phyloP scores from a whole-genome alignment of 2,113 vertebrate genomes.

The Poeciliopsis retropinna region DNA sequence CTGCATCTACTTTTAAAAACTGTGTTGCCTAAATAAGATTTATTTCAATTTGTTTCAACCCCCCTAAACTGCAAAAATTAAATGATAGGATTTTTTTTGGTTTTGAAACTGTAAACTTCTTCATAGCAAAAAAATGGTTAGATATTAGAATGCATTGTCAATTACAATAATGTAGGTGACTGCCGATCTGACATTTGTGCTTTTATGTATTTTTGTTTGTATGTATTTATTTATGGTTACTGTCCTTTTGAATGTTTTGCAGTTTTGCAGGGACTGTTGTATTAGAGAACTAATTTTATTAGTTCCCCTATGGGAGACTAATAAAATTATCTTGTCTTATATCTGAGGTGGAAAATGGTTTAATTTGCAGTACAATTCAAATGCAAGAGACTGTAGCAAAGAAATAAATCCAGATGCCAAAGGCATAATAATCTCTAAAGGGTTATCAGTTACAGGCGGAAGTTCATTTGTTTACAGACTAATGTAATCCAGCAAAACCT shows the following conservation, averaged over 20 bases:
- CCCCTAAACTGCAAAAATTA: too few species aligned
- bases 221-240: too few species aligned
- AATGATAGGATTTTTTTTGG: too few species aligned
- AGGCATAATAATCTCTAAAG: slow-evolving; percentile 10
- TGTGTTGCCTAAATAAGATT: too few species aligned
- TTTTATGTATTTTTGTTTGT: too few species aligned
- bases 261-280: too few species aligned
- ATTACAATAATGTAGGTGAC: neutral
- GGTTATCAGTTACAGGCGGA: slow-evolving; percentile 30
- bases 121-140: neutral
- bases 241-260: too few species aligned
- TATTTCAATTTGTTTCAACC: too few species aligned
- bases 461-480: slow-evolving; percentile 13
- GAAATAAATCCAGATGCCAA: slow-evolving; percentile 22
- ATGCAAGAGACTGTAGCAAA: neutral
- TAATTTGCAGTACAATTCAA: neutral
- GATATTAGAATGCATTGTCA: neutral
- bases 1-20: too few species aligned
- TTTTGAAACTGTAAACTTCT: neutral
- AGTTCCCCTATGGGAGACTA: too few species aligned
- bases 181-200: too few species aligned
- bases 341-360: slow-evolving; percentile 11
- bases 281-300: too few species aligned
- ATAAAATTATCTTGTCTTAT: neutral
- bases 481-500: slow-evolving; percentile 18